Base-by-base conservation (phyloP, 30 jellyfish, hydroid and myxozoan species). In the Catostylus mosaicus region DNA sequence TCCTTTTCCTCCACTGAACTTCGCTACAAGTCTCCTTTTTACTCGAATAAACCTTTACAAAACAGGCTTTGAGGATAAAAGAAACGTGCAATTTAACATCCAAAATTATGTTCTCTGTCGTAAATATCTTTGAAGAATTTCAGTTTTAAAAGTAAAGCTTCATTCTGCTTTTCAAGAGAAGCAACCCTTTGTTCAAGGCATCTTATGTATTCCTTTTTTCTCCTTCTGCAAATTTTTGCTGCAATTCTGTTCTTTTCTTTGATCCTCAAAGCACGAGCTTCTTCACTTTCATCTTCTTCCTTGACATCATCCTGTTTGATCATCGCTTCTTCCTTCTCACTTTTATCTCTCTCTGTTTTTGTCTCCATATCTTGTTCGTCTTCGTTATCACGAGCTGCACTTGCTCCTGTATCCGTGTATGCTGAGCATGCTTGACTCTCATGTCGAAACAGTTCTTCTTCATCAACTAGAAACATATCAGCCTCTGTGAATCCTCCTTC, bases 211-310 rank as follows among this genome's bases (percentile, higher is more conserved):
- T 77, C 88, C 36, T 77, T 77, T 35, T 77, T 77, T 64, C 77
- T 63, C 30, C 79, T 14, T 77, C 88, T 60, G 70, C 88, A 77
- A 36, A 77, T 38, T 61, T 77, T 77, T 48, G 88, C 88, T 14
- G 88, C 88, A 30, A 77, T 62, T 61, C 88, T 37, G 35, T 77
- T 77, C 33, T 77, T 77, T 47, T 57, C 79, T 60, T 77, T 77
- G 64, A 61, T 59, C 61, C 72, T 61, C 80, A 77, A 77, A 26
- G 78, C 79, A 45, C 88, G 88, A 29, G 77, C 87, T 29, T 75
- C 87, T 20, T 56, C 87, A 29, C 70, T 75, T 46, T 73, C 84
- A 1, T 73, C 84, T 48, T 73, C 84, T 5, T 43, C 34, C 14
- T 73, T 45, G 3, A 19, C 30, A n/a, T 50, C 71, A 43, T 50